phyloP scores from a whole-genome alignment of 2,797 vertebrate species.

The Crax fasciolata region DNA sequence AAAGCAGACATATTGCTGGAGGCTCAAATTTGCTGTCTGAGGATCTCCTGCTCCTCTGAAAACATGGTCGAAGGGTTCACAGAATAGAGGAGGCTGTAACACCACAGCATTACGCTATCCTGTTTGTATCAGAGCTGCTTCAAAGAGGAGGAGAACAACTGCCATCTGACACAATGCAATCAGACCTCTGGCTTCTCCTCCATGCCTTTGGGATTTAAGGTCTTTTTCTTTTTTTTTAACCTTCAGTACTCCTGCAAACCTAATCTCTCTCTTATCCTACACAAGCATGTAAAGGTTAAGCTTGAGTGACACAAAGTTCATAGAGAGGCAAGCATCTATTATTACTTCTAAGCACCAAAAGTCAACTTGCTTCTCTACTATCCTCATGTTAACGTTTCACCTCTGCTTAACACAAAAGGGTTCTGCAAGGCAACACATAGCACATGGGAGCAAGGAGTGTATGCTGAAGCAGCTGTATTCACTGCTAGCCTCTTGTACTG shows the following conservation, averaged over 20 bases:
- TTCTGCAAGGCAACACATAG: conserved; percentile 14
- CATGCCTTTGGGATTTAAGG: conserved; percentile 47
- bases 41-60: neutral
- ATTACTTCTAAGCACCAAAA: conserved; percentile 44
- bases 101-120: neutral
- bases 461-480: neutral
- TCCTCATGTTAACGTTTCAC: conserved; percentile 7
- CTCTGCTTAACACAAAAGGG: conserved; percentile 20
- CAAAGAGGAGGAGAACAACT: conserved; percentile 36
- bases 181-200: conserved; percentile 54
- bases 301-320: conserved; percentile 62
- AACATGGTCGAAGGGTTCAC: neutral
- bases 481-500: neutral
- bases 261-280: conserved; percentile 59
- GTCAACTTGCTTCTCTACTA: conserved; percentile 4
- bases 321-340: conserved; percentile 36
- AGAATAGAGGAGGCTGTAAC: conserved; percentile 30
- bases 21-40: neutral
- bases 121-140: conserved; percentile 2
- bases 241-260: conserved; percentile 28
- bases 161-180: conserved; percentile 31
- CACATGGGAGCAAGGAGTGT: neutral
- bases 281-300: conserved; percentile 66
- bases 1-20: neutral
- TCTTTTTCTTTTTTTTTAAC: conserved; percentile 28